Base-by-base conservation (phyloP, 2,113 vertebrate species). In the Mus spicilegus region DNA sequence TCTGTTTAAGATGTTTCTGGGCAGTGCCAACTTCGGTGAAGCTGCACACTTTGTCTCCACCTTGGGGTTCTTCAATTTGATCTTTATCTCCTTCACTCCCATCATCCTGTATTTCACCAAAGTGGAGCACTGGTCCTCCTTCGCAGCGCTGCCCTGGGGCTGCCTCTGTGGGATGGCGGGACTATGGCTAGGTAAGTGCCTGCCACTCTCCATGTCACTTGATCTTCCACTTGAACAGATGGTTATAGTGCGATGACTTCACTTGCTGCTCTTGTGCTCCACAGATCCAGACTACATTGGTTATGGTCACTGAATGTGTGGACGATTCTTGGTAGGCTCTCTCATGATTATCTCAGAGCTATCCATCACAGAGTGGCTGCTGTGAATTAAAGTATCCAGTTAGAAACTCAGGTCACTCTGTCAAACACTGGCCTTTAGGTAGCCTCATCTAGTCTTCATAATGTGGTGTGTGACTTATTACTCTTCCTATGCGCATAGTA, bases 1-100 rank as follows among this genome's bases (percentile, higher is more conserved):
- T 97, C 98, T 99, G 97, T 99, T 99, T 98, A 99, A 99, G 98
- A 99, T 99, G 99, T 99, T 99, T 95, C 99, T 99, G 0, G 99
- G 99, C 96, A 99, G 99, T 81, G 99, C 99, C 65, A 99, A 99
- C 98, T 99, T 99, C 0, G 99, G 99, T 49, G 99, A 99, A 96
- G 99, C 99, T 0, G 99, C 99, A 72, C 99, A 99, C 97, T 99
- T 99, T 67, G 99, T 99, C 92, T 99, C 99, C 61, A 99, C 99
- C 0, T 98, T 99, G 98, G 99, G 99, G 69, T 99, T 99, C 98
- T 99, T 99, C 98, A 99, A 99, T 96, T 99, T 99, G 93, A 99
- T 99, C 98, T 99, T 99, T 98, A 99, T 99, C 98, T 99, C 99
- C 42, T 99, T 99, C 75, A 99, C 99, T 80, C 99, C 99, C 0